A percentile compares a stretch with the other conserved stretches of the same genome.
Evolutionary conservation across 2,888 invertebrate species (phyloP).

Genomic region (Resseliella maxima): DNA sequence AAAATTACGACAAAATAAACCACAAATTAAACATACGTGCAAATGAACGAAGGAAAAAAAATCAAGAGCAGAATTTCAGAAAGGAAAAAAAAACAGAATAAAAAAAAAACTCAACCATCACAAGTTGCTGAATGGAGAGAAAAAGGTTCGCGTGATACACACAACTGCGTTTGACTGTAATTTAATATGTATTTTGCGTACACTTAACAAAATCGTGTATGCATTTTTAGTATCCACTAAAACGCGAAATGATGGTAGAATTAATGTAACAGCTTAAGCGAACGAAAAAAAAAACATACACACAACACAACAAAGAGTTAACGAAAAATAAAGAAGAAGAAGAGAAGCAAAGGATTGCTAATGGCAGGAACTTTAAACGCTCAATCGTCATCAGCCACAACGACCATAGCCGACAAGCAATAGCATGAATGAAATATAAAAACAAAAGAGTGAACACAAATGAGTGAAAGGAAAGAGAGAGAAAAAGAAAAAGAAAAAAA

Average conservation of each 20-base stretch:
- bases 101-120: slow-evolving; percentile 3
- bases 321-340: neutral
- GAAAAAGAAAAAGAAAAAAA: slow-evolving; percentile 39
- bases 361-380: slow-evolving; percentile 53
- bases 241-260: slow-evolving; percentile 54
- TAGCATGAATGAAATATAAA: neutral
- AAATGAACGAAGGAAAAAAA: slow-evolving; percentile 32
- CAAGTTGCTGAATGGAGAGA: slow-evolving; percentile 52
- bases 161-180: slow-evolving; percentile 55
- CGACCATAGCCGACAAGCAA: neutral
- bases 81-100: neutral
- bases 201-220: slow-evolving; percentile 50
- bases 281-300: neutral
- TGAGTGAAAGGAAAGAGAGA: neutral
- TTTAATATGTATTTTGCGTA: slow-evolving; percentile 55
- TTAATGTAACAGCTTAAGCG: slow-evolving; percentile 54
- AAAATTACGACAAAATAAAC: slow-evolving; percentile 54
- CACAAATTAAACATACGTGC: slow-evolving; percentile 55
- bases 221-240: slow-evolving; percentile 54
- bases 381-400: neutral
- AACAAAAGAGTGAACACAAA: neutral
- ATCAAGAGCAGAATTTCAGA: slow-evolving; percentile 6
- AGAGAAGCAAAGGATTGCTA: neutral
- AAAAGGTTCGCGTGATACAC: slow-evolving; percentile 55
- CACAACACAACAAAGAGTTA: neutral